A percentile compares a stretch with the other conserved stretches of the same genome.
Conservation (phyloP, 1,140 invertebrate species). For the Drosophila yakuba region DNA sequence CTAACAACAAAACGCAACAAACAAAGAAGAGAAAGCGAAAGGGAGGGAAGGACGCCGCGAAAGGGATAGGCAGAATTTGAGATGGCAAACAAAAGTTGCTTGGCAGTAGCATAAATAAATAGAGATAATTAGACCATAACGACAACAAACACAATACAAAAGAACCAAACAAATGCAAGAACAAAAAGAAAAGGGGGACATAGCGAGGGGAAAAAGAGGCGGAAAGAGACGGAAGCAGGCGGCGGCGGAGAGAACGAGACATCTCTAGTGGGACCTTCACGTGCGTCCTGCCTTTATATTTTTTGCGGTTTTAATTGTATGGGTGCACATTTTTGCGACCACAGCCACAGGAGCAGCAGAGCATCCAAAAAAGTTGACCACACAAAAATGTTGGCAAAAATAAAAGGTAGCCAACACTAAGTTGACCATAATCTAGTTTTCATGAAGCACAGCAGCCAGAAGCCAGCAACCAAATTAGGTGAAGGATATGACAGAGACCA, state of each 20-base stretch:
- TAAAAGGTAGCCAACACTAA: conserved; percentile 42
- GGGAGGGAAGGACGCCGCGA: neutral
- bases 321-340: conserved; percentile 42
- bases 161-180: conserved; percentile 17
- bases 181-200: neutral
- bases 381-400: conserved; percentile 16
- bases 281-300: conserved; percentile 22
- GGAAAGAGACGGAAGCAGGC: neutral
- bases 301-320: conserved; percentile 61
- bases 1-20: conserved; percentile 23
- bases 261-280: conserved; percentile 34
- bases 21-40: conserved; percentile 14
- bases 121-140: conserved; percentile 83
- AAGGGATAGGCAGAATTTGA: conserved; percentile 14
- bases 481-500: conserved; percentile 59
- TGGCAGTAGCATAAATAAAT: conserved; percentile 76
- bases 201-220: neutral
- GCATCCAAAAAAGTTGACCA: conserved; percentile 50
- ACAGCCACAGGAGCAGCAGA: conserved; percentile 9
- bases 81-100: conserved; percentile 59
- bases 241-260: conserved; percentile 1
- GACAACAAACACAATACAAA: conserved; percentile 53
- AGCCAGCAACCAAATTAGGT: conserved; percentile 61
- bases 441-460: conserved; percentile 16
- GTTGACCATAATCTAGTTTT: conserved; percentile 76